A percentile compares a stretch with the other conserved stretches of the same genome.
Conservation (phyloP, 1,140 invertebrate species). For the Drosophila burlai region DNA sequence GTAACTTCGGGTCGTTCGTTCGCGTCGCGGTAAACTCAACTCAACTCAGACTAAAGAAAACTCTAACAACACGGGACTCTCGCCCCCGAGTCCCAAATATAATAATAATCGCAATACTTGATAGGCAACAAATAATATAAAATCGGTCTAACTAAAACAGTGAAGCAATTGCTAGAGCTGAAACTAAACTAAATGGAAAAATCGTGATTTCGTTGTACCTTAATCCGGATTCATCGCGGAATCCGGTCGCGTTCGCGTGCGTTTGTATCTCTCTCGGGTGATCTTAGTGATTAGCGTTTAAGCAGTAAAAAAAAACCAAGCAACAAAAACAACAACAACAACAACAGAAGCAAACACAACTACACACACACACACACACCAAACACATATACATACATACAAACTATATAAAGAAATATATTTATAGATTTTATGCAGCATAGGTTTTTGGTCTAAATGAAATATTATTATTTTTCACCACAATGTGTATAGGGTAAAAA, state of each 20-base stretch:
- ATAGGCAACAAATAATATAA: conserved; percentile 42
- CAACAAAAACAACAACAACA: conserved; percentile 30
- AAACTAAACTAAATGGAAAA: conserved; percentile 68
- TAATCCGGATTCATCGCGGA: conserved; percentile 85
- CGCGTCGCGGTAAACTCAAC: conserved; percentile 74
- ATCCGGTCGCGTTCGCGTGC: conserved; percentile 85
- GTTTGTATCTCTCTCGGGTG: conserved; percentile 85
- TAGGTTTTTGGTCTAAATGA: conserved; percentile 57
- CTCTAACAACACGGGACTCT: conserved; percentile 73
- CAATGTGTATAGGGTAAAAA: conserved; percentile 27
- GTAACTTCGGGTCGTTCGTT: conserved; percentile 83
- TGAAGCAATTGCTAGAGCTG: conserved; percentile 47
- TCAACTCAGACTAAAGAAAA: conserved; percentile 38
- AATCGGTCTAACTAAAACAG: conserved; percentile 45
- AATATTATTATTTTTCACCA: conserved; percentile 30
- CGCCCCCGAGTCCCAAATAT: conserved; percentile 82
- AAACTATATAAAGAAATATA: conserved; percentile 43
- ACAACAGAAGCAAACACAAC: conserved; percentile 46
- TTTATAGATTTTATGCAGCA: conserved; percentile 46
- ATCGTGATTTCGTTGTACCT: conserved; percentile 86
- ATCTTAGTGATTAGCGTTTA: conserved; percentile 84
- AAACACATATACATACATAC: conserved; percentile 46
- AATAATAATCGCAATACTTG: conserved; percentile 55
- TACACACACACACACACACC: conserved; percentile 32
- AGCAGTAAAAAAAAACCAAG: conserved; percentile 56